Percentiles rank a stretch among this genome's conserved stretches.
Conservation (phyloP, 2,797 vertebrate species). For the Brachymystax lenok region DNA sequence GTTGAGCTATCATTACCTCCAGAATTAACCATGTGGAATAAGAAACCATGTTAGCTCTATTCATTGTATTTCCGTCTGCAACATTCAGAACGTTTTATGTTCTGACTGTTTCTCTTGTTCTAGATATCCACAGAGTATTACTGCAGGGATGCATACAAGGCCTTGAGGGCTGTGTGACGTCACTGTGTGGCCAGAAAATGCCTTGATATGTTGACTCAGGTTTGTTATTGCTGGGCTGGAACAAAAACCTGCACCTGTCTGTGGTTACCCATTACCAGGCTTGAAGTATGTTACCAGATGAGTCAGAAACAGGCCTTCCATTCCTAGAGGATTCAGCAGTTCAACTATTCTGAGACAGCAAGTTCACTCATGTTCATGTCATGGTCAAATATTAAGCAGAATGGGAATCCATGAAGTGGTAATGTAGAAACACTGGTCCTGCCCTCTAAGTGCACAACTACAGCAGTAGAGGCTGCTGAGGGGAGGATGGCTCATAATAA, state of each 20-base stretch:
- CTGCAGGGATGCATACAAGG: not conserved
- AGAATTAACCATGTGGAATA: not conserved
- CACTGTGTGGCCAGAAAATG: not conserved
- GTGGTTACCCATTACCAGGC: not conserved
- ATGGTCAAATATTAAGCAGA: slow-evolving; percentile 14
- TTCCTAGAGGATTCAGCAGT: not conserved
- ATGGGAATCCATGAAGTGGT: not conserved
- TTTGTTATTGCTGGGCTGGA: not conserved
- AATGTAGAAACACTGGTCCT: slow-evolving; percentile 8
- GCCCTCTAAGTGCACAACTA: not conserved
- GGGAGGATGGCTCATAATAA: too few relatives aligned
- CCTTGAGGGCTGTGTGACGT: not conserved
- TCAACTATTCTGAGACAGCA: not conserved
- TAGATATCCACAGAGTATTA: not conserved
- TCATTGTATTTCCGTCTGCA: too few relatives aligned
- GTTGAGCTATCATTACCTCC: slow-evolving; percentile 28
- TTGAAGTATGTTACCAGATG: not conserved
- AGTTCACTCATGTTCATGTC: not conserved
- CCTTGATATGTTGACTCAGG: not conserved
- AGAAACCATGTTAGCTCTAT: too few relatives aligned
- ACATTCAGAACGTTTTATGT: too few relatives aligned
- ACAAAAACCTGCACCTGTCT: not conserved
- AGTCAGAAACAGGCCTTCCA: not conserved
- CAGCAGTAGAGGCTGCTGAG: too few relatives aligned
- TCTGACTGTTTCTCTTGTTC: not conserved